Conservation (phyloP, 2,888 invertebrate species). For the Microdon myrmicae region DNA sequence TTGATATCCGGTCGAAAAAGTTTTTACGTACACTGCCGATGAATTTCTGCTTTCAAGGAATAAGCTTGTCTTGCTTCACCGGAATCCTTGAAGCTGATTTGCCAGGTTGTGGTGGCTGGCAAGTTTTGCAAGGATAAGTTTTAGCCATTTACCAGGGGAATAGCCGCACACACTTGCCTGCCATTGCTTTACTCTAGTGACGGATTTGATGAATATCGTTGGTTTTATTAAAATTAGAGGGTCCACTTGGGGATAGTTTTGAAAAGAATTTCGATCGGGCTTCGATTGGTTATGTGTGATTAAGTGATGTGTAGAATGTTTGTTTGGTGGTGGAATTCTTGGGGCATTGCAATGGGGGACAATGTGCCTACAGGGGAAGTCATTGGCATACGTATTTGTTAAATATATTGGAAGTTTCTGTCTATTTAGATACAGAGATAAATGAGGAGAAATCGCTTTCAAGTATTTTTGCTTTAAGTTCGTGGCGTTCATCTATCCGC, state of each 20-base stretch:
- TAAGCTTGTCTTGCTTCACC: conserved; percentile 27
- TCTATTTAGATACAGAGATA: too few relatives aligned
- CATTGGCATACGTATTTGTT: too few relatives aligned
- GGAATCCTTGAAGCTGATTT: too few relatives aligned
- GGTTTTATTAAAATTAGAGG: conserved; percentile 53
- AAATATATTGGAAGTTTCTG: too few relatives aligned
- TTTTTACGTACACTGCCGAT: conserved; percentile 45
- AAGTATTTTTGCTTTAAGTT: too few relatives aligned
- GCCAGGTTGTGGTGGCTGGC: too few relatives aligned
- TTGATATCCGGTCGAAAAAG: conserved; percentile 47
- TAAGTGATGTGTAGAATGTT: too few relatives aligned
- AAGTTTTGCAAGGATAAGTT: conserved; percentile 43
- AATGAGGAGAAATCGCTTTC: too few relatives aligned
- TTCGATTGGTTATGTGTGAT: conserved; percentile 39
- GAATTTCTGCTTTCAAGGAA: conserved; percentile 39
- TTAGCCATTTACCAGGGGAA: conserved; percentile 7
- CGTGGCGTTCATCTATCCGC: too few relatives aligned
- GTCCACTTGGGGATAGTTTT: conserved; percentile 36
- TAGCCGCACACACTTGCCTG: not conserved
- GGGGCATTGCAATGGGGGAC: too few relatives aligned
- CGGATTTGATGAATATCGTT: conserved; percentile 53
- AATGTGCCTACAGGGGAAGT: too few relatives aligned
- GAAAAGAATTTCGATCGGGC: conserved; percentile 49
- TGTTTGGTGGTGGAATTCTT: too few relatives aligned
- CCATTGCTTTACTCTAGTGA: not conserved